phyloP scores from a whole-genome alignment of 2,888 invertebrate genomes.

The Latheticus oryzae region DNA sequence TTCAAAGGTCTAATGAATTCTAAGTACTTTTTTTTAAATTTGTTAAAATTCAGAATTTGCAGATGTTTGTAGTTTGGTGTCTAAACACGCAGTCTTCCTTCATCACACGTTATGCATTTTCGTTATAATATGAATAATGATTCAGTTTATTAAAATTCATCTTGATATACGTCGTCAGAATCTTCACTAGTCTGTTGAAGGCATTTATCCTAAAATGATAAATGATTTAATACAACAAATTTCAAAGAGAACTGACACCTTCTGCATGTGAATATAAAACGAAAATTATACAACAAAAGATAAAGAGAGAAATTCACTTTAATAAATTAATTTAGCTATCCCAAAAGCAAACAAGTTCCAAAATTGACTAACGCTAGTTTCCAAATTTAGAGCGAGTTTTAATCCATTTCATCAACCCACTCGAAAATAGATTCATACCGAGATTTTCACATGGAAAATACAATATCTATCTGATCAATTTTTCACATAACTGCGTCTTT shows the following conservation, averaged over 20 bases:
- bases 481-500: constrained; percentile 19
- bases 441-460: constrained; percentile 11
- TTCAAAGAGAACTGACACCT: constrained; percentile 29
- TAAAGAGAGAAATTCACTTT: constrained; percentile 23
- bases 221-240: constrained; percentile 26
- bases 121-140: constrained; percentile 12
- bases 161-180: constrained; percentile 8
- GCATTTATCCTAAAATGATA: constrained; percentile 13
- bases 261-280: constrained; percentile 30
- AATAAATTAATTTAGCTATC: constrained; percentile 29
- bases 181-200: constrained; percentile 11
- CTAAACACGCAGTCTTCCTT: too few relatives aligned
- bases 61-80: too few relatives aligned
- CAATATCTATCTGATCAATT: constrained; percentile 5
- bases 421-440: constrained; percentile 17
- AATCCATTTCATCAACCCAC: constrained; percentile 14
- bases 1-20: too few relatives aligned
- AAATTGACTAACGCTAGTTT: constrained; percentile 21
- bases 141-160: constrained; percentile 23
- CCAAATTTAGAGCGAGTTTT: constrained; percentile 14
- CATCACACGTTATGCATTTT: too few relatives aligned
- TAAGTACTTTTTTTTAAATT: too few relatives aligned
- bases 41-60: too few relatives aligned
- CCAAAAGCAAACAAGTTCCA: constrained; percentile 18
- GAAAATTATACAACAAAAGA: constrained; percentile 21